A percentile compares a stretch with the other conserved stretches of the same genome.
Conservation (phyloP, 2,888 invertebrate species). For the Cheilosia urbana region DNA sequence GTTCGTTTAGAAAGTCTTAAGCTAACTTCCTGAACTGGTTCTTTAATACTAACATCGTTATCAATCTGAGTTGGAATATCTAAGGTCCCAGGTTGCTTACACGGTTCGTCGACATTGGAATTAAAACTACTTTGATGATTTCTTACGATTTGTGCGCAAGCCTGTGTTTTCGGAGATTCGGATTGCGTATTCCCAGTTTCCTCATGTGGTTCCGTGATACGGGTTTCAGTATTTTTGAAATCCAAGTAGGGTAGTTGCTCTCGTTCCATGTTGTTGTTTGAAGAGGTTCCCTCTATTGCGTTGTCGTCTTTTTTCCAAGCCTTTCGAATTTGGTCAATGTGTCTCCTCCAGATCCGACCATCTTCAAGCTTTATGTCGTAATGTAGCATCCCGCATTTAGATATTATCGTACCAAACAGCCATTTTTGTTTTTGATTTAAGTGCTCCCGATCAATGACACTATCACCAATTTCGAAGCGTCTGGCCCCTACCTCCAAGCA, state of each 20-base stretch:
- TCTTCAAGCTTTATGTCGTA: neutral
- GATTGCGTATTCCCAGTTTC: neutral
- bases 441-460: neutral
- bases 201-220: neutral
- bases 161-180: neutral
- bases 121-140: neutral
- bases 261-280: neutral
- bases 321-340: constrained; percentile 1
- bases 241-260: neutral
- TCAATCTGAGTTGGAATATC: neutral
- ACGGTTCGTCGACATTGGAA: neutral
- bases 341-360: neutral
- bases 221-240: neutral
- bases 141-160: neutral
- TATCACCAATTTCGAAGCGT: neutral
- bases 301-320: neutral
- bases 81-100: neutral
- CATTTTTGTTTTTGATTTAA: neutral
- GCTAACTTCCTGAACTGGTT: neutral
- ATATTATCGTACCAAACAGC: too few species aligned
- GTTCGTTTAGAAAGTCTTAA: neutral
- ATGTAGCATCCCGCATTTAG: too few species aligned
- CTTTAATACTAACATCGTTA: neutral
- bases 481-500: neutral
- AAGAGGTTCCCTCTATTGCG: neutral